Evolutionary conservation across 2,113 vertebrate species (phyloP).

Genomic region (Helogale parvula): DNA sequence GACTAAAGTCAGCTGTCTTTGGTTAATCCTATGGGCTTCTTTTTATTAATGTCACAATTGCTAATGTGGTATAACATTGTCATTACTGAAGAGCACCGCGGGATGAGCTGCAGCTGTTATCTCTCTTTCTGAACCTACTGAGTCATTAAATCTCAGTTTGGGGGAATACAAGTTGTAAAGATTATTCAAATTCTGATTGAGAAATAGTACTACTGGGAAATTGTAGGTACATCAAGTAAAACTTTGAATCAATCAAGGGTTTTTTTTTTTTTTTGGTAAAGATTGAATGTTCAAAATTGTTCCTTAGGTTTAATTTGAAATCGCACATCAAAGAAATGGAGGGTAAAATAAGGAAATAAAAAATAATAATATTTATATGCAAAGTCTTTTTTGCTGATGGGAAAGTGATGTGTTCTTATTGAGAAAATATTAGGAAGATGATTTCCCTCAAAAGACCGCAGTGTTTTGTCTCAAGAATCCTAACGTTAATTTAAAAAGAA

Average conservation of each 20-base stretch:
- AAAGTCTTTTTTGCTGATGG: neutral
- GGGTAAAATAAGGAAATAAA: conserved; percentile 53
- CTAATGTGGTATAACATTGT: conserved; percentile 90
- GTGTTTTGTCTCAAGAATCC: neutral
- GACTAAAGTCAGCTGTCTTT: conserved; percentile 89
- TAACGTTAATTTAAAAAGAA: conserved; percentile 48
- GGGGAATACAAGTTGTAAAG: conserved; percentile 86
- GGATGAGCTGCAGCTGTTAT: conserved; percentile 88
- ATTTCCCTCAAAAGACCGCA: conserved; percentile 51
- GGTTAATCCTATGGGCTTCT: conserved; percentile 89
- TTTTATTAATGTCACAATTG: conserved; percentile 91
- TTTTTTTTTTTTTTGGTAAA: conserved; percentile 39
- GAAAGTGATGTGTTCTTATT: conserved; percentile 40
- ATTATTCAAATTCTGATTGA: conserved; percentile 89
- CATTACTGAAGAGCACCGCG: conserved; percentile 86
- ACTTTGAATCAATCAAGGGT: conserved; percentile 79
- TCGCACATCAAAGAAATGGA: conserved; percentile 60
- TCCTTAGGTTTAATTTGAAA: conserved; percentile 69
- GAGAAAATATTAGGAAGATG: neutral
- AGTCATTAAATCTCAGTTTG: conserved; percentile 89
- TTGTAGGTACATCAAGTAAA: conserved; percentile 79
- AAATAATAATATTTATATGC: conserved; percentile 50
- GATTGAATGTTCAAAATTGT: conserved; percentile 54
- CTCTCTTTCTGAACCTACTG: conserved; percentile 86
- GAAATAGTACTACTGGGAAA: conserved; percentile 86